Evolutionary conservation across 1,140 invertebrate species (phyloP), one percentile per base, ranked within the genome.

Genomic region (Drosophila funebris): DNA sequence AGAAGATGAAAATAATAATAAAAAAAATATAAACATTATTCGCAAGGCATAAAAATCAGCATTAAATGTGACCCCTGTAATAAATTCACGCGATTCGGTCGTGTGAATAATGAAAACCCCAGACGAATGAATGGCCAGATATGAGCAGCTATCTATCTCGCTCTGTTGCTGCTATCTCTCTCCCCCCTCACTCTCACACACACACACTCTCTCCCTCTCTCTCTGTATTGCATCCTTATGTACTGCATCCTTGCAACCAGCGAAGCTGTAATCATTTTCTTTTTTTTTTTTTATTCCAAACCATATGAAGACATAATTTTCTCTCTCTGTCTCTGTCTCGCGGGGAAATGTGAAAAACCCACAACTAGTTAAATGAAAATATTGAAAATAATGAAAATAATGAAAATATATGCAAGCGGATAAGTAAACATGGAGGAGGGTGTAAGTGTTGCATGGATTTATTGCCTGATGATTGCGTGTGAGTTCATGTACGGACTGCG

Each of bases 281-380:
- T 48, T 3, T 44, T 22, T 50, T 52, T 37, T 41, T 27, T 24
- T 50, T 14, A 14, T 44, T 13, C 6, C 63, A 16, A 11, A 16
- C 54, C 63, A 37, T 53, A 68, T 58, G 63, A 76, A 69, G 76
- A 53, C 58, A 75, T 69, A 18, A 62, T 66, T 70, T 78, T 74
- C 22, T 48, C 39, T 29, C 24, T 9, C 16, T n/a, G n/a, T n/a
- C n/a, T n/a, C 13, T 13, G 14, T 29, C n/a, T n/a, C n/a, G n/a
- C n/a, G n/a, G 52, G 22, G 4, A 44, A 44, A 44, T 44, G 36
- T 22, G 50, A 22, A 18, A 68, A 80, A 62, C 22, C 16, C 18
- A 54, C 52, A 64, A 39, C 52, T 70, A 58, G 74, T 76, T 79
- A 60, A 79, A 79, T 84, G 60, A 63, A 76, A 76, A 70, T 84